These are phyloP conservation scores for Lycocorax pyrrhopterus DNA, from an alignment of 2,113 vertebrate genomes.

Conservation along the genomic window DNA sequence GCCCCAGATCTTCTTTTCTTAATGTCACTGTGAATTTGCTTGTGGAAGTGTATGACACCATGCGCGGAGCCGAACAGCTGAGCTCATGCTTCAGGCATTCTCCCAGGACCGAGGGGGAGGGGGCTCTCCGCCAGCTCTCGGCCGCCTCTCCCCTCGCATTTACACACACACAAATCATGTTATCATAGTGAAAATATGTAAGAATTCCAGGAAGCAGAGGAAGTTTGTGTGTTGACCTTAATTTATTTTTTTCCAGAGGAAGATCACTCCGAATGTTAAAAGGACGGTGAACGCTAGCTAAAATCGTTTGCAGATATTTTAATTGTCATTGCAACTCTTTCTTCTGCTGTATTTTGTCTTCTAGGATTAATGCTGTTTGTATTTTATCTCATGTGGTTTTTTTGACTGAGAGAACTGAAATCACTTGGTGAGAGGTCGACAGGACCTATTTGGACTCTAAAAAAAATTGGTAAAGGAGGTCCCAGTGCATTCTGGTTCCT, in stretches of 20 bases:
- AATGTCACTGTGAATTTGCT: slow-evolving; percentile 71
- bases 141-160: slow-evolving; percentile 44
- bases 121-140: slow-evolving; percentile 32
- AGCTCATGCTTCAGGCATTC: slow-evolving; percentile 74
- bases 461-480: background rate
- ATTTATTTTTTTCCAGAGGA: slow-evolving; percentile 41
- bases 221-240: slow-evolving; percentile 67
- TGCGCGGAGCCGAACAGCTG: slow-evolving; percentile 60
- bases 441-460: background rate
- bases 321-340: background rate
- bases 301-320: slow-evolving; percentile 13
- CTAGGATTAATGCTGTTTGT: background rate
- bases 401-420: background rate
- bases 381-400: background rate
- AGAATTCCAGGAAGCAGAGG: slow-evolving; percentile 70
- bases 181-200: slow-evolving; percentile 70
- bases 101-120: slow-evolving; percentile 58
- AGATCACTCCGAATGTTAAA: slow-evolving; percentile 27
- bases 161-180: slow-evolving; percentile 66
- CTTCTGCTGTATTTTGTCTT: background rate
- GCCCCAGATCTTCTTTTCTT: slow-evolving; percentile 55
- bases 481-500: background rate
- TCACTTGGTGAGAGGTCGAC: background rate
- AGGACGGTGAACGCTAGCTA: background rate
- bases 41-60: slow-evolving; percentile 71